Evolutionary conservation across 1,140 invertebrate genomes (phyloP).

Genomic region (Aphis craccivora): DNA sequence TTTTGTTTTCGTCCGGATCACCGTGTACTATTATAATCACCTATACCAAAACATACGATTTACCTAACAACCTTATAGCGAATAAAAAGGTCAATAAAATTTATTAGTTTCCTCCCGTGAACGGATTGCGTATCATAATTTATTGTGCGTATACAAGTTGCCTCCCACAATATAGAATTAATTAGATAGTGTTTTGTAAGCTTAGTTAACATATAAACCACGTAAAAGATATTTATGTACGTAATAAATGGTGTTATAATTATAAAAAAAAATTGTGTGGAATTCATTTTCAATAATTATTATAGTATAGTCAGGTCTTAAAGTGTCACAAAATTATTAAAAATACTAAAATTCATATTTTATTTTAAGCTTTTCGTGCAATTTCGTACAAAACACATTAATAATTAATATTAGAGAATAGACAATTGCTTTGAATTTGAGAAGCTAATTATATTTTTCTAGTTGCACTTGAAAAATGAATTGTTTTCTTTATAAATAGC

Average conservation of each 20-base stretch:
- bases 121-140: neutral
- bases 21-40: neutral
- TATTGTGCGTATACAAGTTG: neutral
- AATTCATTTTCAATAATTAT: neutral
- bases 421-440: too few relatives aligned
- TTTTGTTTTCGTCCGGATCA: neutral
- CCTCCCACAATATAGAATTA: neutral
- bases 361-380: too few relatives aligned
- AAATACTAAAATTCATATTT: too few relatives aligned
- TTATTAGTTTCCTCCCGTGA: neutral
- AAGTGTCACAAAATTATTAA: too few relatives aligned
- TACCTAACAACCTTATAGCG: neutral
- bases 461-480: too few relatives aligned
- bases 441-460: too few relatives aligned
- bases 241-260: neutral
- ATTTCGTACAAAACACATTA: too few relatives aligned
- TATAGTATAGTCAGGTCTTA: neutral
- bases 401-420: too few relatives aligned
- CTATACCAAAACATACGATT: neutral
- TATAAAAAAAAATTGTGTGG: neutral
- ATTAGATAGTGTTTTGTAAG: neutral
- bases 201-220: neutral
- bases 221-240: neutral
- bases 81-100: neutral
- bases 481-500: too few relatives aligned